Conservation (phyloP, 2,113 vertebrate species). For the Heterocephalus glaber region DNA sequence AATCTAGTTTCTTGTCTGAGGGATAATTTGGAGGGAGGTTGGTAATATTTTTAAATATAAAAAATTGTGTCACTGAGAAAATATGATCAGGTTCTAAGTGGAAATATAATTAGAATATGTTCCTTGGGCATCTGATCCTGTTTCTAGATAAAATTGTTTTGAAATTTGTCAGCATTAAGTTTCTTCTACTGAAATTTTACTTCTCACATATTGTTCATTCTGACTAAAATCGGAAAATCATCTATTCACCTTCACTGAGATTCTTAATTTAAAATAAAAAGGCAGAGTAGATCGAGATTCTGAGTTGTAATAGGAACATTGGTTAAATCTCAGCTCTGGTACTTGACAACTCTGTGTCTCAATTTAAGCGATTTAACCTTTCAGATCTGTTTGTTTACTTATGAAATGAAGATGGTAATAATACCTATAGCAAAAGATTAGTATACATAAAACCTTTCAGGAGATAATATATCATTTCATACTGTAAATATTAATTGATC, state of each 20-base stretch:
- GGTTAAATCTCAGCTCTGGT: neutral
- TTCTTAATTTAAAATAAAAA: neutral
- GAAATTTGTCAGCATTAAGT: neutral
- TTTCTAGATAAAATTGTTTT: neutral
- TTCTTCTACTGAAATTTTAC: neutral
- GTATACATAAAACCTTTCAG: neutral
- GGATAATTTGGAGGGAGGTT: conserved; percentile 65
- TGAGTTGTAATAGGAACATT: neutral
- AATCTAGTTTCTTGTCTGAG: conserved; percentile 80
- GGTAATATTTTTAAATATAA: conserved; percentile 86
- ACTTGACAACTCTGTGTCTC: neutral
- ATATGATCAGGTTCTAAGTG: neutral
- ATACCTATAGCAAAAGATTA: neutral
- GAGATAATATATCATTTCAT: neutral
- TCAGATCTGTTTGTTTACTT: neutral
- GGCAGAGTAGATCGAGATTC: neutral
- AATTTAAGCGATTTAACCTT: neutral
- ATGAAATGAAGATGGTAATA: neutral
- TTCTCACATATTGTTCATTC: neutral
- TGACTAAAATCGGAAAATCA: neutral
- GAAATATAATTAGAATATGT: neutral
- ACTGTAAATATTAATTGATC: neutral
- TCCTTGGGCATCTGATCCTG: neutral
- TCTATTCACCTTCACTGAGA: neutral
- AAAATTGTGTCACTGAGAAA: conserved; percentile 75